Evolutionary conservation across 1,140 invertebrate genomes (phyloP), one percentile per base, ranked within the genome.

Genomic region (Choristoneura fumiferana): DNA sequence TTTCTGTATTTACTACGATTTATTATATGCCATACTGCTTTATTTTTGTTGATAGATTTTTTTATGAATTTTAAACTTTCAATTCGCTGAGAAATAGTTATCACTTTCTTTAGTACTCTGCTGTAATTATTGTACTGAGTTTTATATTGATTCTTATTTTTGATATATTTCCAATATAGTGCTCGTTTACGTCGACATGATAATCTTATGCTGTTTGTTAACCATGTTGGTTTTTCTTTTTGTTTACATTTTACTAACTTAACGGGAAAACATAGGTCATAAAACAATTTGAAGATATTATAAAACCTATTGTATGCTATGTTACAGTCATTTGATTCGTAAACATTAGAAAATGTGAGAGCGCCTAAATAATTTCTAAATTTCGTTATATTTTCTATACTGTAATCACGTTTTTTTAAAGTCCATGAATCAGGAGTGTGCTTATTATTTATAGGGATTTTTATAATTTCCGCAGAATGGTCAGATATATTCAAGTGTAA

Each of bases 231-330:
- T 35, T 12, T 49, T 12, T 36, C 9, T 40, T 52, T 10, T 10
- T 9, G n/a, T 34, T 52, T 38, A 18, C 34, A 49, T 38, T 52
- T 52, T 18, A 52, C 10, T 12, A 34, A 1, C 13, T 13, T 49
- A 8, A 8, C 18, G n/a, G 57, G 57, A 12, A 58, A 58, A 12
- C 57, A 58, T 18, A 49, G 15, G 10, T 58, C 17, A 38, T 36
- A 58, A 45, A 58, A 49, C 14, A 58, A 14, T 29, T 49, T 58
- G 38, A 52, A 58, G 13, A 17, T 37, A 22, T 36, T 8, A 13
- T 49, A 49, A 52, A 58, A 52, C 4, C 6, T 5, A 12, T 49
- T 13, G 35, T 58, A 58, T 18, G 57, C 29, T 37, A 18, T 15
- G 29, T 58, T 58, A 9, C 39, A 40, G 12, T 58, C 34, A 36